Conservation (phyloP, 2,888 invertebrate species). For the Mycalesis mineus region DNA sequence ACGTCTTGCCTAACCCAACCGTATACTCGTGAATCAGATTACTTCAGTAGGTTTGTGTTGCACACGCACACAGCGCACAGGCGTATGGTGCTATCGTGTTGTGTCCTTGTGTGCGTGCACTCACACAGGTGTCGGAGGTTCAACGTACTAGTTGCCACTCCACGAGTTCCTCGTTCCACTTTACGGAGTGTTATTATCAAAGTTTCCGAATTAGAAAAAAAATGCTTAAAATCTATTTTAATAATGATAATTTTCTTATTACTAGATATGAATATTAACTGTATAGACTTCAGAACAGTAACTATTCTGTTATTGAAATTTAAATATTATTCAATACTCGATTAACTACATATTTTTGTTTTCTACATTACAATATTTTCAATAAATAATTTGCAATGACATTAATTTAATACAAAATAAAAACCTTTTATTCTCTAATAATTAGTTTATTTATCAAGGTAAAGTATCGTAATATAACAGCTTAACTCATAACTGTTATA, state of each 20-base stretch:
- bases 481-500: background rate
- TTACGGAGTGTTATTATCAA: constrained; percentile 76
- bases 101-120: constrained; percentile 39
- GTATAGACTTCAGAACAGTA: no score
- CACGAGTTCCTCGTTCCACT: constrained; percentile 78
- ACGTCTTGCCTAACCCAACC: constrained; percentile 20
- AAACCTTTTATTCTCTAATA: no score
- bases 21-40: constrained; percentile 60
- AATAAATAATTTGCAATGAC: no score
- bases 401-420: no score
- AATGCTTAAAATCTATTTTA: constrained; percentile 12
- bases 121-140: constrained; percentile 58
- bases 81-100: constrained; percentile 28
- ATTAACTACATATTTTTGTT: no score
- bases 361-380: no score
- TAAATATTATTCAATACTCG: no score
- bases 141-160: constrained; percentile 74
- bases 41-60: constrained; percentile 32
- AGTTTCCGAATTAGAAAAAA: constrained; percentile 49
- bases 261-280: no score
- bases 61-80: constrained; percentile 33
- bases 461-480: no score
- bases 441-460: no score
- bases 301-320: no score
- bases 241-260: background rate